A percentile compares a stretch with the other conserved stretches of the same genome.
Conservation (phyloP, 92 coral and sea anemone genomes). For the Parazoanthus swiftii region DNA sequence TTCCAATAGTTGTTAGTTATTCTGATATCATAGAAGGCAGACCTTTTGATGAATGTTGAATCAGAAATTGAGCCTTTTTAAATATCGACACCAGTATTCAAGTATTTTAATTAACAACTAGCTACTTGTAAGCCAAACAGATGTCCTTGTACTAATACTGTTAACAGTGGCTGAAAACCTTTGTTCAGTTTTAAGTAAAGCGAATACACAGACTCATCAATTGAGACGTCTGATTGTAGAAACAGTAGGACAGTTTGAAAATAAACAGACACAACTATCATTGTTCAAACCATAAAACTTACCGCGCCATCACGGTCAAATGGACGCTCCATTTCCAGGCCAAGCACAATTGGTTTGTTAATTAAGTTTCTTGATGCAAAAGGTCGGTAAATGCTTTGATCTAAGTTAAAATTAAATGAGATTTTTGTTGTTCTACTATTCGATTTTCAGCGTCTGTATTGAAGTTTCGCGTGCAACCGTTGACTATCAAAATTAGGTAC, state of each 20-base stretch:
- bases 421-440: neutral
- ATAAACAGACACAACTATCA: neutral
- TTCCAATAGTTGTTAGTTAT: no score
- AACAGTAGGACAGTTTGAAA: neutral
- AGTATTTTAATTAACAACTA: no score
- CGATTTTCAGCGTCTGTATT: conserved; percentile 17
- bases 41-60: no score
- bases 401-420: neutral
- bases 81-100: conserved; percentile 34
- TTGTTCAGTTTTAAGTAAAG: no score
- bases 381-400: neutral
- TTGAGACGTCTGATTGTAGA: no score
- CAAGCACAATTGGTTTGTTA: neutral
- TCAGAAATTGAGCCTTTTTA: no score
- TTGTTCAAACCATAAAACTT: conserved; percentile 23
- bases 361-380: neutral
- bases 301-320: conserved; percentile 73
- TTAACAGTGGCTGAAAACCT: no score
- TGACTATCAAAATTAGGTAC: conserved; percentile 8
- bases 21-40: no score
- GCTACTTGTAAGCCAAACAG: no score
- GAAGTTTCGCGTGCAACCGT: neutral
- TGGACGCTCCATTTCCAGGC: conserved; percentile 37
- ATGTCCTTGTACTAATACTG: no score
- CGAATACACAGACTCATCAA: no score